Percentiles rank a stretch among this genome's conserved stretches.
Evolutionary conservation across 1,140 invertebrate species (phyloP).

Genomic region (Drosophila orena): DNA sequence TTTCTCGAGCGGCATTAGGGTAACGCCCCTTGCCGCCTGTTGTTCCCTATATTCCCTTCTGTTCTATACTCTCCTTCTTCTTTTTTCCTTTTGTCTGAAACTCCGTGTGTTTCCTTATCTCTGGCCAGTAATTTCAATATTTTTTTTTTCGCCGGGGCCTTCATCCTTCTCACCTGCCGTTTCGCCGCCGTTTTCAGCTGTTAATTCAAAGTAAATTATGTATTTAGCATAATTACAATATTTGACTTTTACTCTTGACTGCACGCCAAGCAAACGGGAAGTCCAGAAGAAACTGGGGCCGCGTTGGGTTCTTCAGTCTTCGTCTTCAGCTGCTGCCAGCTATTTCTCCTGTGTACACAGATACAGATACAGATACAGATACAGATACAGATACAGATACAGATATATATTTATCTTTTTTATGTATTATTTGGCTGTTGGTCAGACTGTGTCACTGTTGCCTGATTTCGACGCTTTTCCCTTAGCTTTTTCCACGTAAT

Average conservation of each 20-base stretch:
- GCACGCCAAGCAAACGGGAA: constrained; percentile 46
- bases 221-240: constrained; percentile 83
- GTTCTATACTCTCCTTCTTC: too few relatives aligned
- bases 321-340: constrained; percentile 13
- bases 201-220: constrained; percentile 84
- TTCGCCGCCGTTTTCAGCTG: constrained; percentile 63
- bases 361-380: too few relatives aligned
- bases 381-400: constrained; percentile 10
- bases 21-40: constrained; percentile 56
- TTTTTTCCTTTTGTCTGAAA: neutral
- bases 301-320: neutral
- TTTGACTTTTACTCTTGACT: constrained; percentile 83
- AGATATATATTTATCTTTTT: constrained; percentile 56
- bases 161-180: constrained; percentile 23
- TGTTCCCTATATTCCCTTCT: neutral
- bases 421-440: constrained; percentile 39
- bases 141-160: constrained; percentile 30
- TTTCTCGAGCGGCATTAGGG: constrained; percentile 73
- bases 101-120: constrained; percentile 47
- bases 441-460: constrained; percentile 4
- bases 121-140: constrained; percentile 64
- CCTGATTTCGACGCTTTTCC: neutral
- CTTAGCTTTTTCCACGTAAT: constrained; percentile 10
- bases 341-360: constrained; percentile 23
- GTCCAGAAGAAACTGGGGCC: constrained; percentile 6